Conservation (phyloP, 2,797 vertebrate species). For the Triplophysa bombifrons region DNA sequence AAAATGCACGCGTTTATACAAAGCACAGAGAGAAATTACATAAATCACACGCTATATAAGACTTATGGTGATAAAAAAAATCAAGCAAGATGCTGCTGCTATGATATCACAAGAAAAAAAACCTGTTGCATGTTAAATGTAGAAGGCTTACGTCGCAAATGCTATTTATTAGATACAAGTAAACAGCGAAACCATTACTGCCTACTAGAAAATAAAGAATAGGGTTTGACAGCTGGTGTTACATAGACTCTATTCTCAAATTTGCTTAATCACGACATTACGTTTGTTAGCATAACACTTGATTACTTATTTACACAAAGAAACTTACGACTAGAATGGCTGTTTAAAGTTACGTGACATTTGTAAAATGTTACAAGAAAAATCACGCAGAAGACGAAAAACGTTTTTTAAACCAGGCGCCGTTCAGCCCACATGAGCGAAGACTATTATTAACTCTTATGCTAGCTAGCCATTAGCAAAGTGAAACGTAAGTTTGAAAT, state of each 20-base stretch:
- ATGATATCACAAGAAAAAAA: neutral
- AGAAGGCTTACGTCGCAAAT: neutral
- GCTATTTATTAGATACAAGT: neutral
- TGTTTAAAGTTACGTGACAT: neutral
- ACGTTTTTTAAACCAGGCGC: slow-evolving; percentile 59
- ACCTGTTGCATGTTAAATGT: slow-evolving; percentile 31
- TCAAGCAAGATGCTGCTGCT: neutral
- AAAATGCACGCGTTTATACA: too few species aligned
- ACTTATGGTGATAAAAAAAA: neutral
- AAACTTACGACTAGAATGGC: neutral
- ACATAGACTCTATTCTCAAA: neutral
- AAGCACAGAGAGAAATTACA: neutral
- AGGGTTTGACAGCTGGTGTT: neutral
- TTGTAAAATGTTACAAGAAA: neutral
- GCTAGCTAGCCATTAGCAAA: slow-evolving; percentile 48
- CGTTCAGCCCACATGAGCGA: slow-evolving; percentile 27
- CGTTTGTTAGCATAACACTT: neutral
- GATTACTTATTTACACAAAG: neutral
- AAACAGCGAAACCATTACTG: neutral
- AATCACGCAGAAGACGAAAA: neutral
- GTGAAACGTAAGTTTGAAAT: slow-evolving; percentile 26
- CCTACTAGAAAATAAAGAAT: neutral
- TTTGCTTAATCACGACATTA: neutral
- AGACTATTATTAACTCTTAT: slow-evolving; percentile 29
- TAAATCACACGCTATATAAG: neutral